Evolutionary conservation across 2,888 invertebrate genomes (phyloP).

Genomic region (Mesorhabditis spiculigera): DNA sequence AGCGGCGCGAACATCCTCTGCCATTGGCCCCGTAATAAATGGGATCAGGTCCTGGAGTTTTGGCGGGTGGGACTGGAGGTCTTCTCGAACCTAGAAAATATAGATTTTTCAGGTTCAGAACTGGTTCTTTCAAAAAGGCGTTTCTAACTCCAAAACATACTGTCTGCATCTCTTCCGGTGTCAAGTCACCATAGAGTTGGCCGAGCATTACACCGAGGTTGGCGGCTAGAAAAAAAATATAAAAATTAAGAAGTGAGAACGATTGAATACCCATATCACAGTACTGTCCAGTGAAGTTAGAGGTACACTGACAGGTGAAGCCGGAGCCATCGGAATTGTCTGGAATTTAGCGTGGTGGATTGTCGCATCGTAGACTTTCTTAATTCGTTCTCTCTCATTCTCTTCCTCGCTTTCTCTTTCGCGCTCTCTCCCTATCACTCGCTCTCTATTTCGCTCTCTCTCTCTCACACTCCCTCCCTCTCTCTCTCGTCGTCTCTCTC

Average conservation of each 20-base stretch:
- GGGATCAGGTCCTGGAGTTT: constrained; percentile 38
- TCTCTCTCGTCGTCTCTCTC: too few species aligned
- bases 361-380: background rate
- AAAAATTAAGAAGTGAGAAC: too few species aligned
- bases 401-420: too few species aligned
- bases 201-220: background rate
- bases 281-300: constrained; percentile 4
- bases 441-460: too few species aligned
- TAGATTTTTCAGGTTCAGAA: background rate
- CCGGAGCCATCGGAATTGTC: background rate
- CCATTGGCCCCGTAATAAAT: constrained; percentile 26
- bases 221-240: background rate
- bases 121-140: too few species aligned
- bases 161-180: background rate
- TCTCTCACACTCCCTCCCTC: too few species aligned
- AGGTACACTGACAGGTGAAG: background rate
- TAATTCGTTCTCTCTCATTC: too few species aligned
- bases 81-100: constrained; percentile 26
- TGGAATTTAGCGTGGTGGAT: background rate
- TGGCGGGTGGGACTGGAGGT: constrained; percentile 29
- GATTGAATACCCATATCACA: background rate
- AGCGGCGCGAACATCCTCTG: constrained; percentile 13
- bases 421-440: too few species aligned
- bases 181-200: background rate
- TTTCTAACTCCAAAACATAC: background rate